Conservation (phyloP, 2,797 vertebrate genomes). For the Benthosema pterotum region DNA sequence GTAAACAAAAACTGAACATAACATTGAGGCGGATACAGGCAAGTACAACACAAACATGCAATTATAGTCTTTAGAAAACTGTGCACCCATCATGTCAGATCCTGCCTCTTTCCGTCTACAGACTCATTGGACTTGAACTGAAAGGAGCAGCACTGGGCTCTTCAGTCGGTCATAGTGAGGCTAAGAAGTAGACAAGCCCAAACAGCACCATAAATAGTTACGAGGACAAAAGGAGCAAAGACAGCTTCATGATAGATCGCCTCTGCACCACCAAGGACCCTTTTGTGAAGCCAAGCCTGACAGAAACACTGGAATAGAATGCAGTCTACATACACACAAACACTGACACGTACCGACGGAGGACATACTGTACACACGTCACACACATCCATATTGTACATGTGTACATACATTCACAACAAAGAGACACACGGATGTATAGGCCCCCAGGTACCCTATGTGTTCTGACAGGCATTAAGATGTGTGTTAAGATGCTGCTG, state of each 20-base stretch:
- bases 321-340: too few relatives aligned
- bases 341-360: too few relatives aligned
- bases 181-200: background rate
- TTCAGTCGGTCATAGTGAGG: conserved; percentile 3
- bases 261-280: background rate
- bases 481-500: conserved; percentile 28
- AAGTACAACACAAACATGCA: too few relatives aligned
- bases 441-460: conserved; percentile 13
- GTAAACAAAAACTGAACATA: too few relatives aligned
- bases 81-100: too few relatives aligned
- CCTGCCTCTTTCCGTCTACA: background rate
- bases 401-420: too few relatives aligned
- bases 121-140: conserved; percentile 3
- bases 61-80: too few relatives aligned
- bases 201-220: conserved; percentile 19
- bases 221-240: conserved; percentile 4
- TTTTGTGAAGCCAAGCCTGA: background rate
- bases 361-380: background rate
- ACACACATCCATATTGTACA: conserved; percentile 8
- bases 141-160: background rate
- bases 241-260: background rate
- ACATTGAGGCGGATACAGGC: too few relatives aligned
- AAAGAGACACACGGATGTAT: conserved; percentile 14
- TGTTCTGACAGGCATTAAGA: conserved; percentile 45
- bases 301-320: background rate